Percentiles rank a stretch among this genome's conserved stretches.
phyloP scores from a whole-genome alignment of 1,140 invertebrate species.

The Drosophila bocki region DNA sequence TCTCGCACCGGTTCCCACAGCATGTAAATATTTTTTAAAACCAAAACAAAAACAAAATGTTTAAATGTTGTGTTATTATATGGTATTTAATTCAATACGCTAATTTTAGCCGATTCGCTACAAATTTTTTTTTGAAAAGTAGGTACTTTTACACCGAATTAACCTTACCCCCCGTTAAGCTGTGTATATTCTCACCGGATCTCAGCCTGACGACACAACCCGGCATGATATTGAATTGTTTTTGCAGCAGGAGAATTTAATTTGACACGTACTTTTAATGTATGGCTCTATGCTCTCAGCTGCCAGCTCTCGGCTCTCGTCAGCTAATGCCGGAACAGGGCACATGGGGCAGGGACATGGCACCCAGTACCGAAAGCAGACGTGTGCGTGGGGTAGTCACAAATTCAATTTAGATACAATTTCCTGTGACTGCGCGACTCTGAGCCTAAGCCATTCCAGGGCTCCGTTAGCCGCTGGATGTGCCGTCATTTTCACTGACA shows the following conservation, averaged over 20 bases:
- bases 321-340: conserved; percentile 59
- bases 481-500: conserved; percentile 48
- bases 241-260: conserved; percentile 78
- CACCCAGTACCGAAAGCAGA: conserved; percentile 14
- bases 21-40: too few species aligned
- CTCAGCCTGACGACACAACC: conserved; percentile 54
- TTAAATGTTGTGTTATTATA: too few species aligned
- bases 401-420: conserved; percentile 83
- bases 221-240: conserved; percentile 80
- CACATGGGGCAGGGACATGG: conserved; percentile 8
- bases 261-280: conserved; percentile 83
- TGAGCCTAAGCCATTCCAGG: conserved; percentile 34
- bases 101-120: too few species aligned
- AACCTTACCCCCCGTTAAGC: too few species aligned
- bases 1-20: too few species aligned
- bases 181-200: conserved; percentile 12
- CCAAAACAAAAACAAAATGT: too few species aligned
- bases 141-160: too few species aligned
- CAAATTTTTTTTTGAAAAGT: too few species aligned
- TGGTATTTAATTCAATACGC: too few species aligned
- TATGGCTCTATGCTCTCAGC: conserved; percentile 40
- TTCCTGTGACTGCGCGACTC: conserved; percentile 78
- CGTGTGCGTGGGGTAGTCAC: conserved; percentile 62
- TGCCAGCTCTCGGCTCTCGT: conserved; percentile 28
- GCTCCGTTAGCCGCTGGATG: conserved; percentile 10